Base-by-base conservation (phyloP, 37 sponge, comb jelly and placozoan genomes). In the Spongilla lacustris region DNA sequence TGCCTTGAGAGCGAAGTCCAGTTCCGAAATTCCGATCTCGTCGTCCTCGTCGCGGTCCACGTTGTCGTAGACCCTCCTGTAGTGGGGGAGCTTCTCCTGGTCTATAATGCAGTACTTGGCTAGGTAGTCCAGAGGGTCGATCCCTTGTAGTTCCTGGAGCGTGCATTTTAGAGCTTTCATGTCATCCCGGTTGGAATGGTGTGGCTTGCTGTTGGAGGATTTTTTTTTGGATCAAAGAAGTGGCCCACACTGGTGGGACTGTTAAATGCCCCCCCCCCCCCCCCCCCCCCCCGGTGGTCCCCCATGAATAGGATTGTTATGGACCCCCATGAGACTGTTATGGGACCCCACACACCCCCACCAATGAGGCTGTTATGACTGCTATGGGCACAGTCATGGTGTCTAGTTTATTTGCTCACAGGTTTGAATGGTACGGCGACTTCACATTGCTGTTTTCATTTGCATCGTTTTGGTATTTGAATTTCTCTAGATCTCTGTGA, bases 71-170 rank as follows among this genome's bases (percentile, higher is more conserved):
- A 83, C 91, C 30, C 76, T 80, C 33, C 80, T 73, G 69, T 87
- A 87, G 74, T 87, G 88, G 33, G 84, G 85, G 21, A 89, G 69
- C 67, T 86, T 77, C 38, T 23, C 85, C 88, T 84, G 95, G 86
- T 92, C 89, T 33, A 95, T 86, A 36, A 95, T 95, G 77, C 96
- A 95, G 89, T 95, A 95, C 79, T 92, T 92, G 9, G 96, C 96
- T 2, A 95, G 89, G 87, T 95, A 95, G 75, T 95, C 96, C 29
- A 95, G 88, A 21, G 96, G 96, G 37, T 95, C 96, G 36, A 95
- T 95, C 0, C 86, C 94, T 58, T 93, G 83, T 29, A 93, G 85
- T 29, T 93, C 91, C 70, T 84, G 81, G 30, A 93, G 77, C 31
- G 94, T 90, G 31, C 83, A 83, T 17, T 86, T 74, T 14, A 87